Conservation (phyloP, 2,797 vertebrate species). For the Eulemur rubriventer region DNA sequence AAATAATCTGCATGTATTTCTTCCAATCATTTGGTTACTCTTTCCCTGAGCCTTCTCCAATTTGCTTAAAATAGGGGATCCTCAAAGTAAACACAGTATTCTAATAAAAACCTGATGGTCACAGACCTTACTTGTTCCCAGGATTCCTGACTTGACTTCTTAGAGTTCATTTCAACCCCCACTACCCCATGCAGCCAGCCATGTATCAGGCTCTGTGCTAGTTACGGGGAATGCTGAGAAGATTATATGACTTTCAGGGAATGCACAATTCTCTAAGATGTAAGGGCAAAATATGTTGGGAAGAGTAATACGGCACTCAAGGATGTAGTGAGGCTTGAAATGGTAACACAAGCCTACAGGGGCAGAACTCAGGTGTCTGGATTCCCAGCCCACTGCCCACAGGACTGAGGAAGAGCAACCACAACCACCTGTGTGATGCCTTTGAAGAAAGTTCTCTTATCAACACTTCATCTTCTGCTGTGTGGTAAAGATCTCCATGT, state of each 20-base stretch:
- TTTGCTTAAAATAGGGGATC: constrained; percentile 52
- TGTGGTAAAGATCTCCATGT: background rate
- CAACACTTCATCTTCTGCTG: background rate
- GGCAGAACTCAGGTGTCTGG: background rate
- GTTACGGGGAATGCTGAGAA: background rate
- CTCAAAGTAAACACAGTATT: constrained; percentile 45
- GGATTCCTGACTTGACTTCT: background rate
- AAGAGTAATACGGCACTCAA: background rate
- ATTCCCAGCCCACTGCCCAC: background rate
- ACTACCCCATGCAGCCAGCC: background rate
- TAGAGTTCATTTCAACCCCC: background rate
- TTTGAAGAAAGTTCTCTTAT: background rate
- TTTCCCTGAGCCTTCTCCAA: background rate
- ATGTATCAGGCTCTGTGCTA: background rate
- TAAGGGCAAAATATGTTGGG: background rate
- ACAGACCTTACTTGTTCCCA: background rate
- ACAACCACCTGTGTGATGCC: background rate
- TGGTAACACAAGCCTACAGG: background rate
- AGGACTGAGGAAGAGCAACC: background rate
- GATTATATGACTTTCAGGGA: background rate
- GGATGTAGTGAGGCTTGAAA: background rate
- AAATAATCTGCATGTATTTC: constrained; percentile 29
- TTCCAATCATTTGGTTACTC: constrained; percentile 26
- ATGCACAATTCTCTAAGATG: background rate
- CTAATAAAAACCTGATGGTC: constrained; percentile 28